These are phyloP conservation scores for Eulemur mongoz DNA, from an alignment of 2,797 vertebrate species.

Conservation along the genomic window DNA sequence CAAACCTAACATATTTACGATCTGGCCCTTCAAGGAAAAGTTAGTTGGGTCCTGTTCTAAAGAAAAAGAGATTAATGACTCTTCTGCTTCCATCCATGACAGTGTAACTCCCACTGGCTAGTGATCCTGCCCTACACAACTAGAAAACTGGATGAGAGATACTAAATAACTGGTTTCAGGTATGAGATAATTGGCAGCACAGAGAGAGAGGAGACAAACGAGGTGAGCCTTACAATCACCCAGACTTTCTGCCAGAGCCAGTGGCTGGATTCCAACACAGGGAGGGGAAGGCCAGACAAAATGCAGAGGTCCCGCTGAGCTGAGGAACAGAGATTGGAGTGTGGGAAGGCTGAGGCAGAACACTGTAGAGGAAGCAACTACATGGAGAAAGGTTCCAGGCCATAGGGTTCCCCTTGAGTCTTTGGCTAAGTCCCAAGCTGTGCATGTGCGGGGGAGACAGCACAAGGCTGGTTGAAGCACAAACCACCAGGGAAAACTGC, in stretches of 20 bases:
- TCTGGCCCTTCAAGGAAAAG: neutral
- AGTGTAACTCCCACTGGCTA: neutral
- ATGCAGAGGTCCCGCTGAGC: neutral
- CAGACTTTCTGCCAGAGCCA: neutral
- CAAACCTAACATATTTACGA: neutral
- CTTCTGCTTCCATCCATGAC: neutral
- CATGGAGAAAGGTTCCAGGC: neutral
- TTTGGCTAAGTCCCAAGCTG: neutral
- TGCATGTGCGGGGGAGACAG: fast-evolving
- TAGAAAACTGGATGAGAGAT: neutral
- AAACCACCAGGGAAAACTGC: neutral
- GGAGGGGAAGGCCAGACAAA: neutral
- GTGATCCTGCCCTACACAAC: neutral
- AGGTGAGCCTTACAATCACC: neutral
- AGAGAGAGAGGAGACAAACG: neutral
- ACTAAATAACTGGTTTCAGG: neutral
- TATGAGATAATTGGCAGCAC: neutral
- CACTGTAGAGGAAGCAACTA: neutral
- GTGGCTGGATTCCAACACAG: neutral
- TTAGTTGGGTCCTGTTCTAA: neutral
- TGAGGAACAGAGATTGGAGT: neutral
- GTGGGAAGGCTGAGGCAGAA: neutral
- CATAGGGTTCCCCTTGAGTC: neutral
- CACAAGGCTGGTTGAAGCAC: neutral
- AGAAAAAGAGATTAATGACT: neutral